Conservation (phyloP, 2,888 invertebrate species). For the Galeopsomyia nigrocyanea region DNA sequence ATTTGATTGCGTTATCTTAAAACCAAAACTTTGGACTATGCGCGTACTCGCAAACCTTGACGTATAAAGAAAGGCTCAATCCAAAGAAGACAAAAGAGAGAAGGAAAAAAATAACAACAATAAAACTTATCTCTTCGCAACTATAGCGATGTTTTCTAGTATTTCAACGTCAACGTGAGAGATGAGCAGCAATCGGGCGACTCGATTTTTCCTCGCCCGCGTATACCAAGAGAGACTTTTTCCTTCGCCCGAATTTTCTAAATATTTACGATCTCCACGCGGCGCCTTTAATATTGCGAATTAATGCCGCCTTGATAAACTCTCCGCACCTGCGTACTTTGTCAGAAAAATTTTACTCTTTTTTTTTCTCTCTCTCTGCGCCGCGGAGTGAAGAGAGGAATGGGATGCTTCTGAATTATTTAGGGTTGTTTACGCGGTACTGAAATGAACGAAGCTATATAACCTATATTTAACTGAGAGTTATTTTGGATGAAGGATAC, state of each 20-base stretch:
- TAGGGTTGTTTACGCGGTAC: slow-evolving; percentile 9
- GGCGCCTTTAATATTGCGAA: slow-evolving; percentile 39
- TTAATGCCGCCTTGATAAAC: slow-evolving; percentile 43
- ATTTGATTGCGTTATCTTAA: too few relatives aligned
- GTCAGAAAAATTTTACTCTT: not conserved
- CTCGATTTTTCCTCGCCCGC: slow-evolving; percentile 4
- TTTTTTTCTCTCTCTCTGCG: slow-evolving; percentile 1
- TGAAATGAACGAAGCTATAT: slow-evolving; percentile 32
- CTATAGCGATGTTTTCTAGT: too few relatives aligned
- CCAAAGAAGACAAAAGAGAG: not conserved
- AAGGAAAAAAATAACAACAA: too few relatives aligned
- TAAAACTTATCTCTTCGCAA: too few relatives aligned
- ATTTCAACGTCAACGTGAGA: too few relatives aligned
- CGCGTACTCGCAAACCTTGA: too few relatives aligned
- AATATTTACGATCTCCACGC: slow-evolving; percentile 39
- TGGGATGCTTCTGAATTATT: slow-evolving; percentile 28
- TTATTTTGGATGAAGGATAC: too few relatives aligned
- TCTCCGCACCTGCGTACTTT: slow-evolving; percentile 31
- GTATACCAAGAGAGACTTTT: slow-evolving; percentile 6
- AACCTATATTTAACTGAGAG: too few relatives aligned
- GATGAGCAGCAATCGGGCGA: too few relatives aligned
- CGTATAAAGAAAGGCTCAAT: not conserved
- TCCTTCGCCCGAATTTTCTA: slow-evolving; percentile 34
- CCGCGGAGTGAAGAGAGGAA: slow-evolving; percentile 7
- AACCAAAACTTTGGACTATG: too few relatives aligned